A percentile compares a stretch with the other conserved stretches of the same genome.
Evolutionary conservation across 2,888 invertebrate genomes (phyloP).

Genomic region (Tachina grossa): DNA sequence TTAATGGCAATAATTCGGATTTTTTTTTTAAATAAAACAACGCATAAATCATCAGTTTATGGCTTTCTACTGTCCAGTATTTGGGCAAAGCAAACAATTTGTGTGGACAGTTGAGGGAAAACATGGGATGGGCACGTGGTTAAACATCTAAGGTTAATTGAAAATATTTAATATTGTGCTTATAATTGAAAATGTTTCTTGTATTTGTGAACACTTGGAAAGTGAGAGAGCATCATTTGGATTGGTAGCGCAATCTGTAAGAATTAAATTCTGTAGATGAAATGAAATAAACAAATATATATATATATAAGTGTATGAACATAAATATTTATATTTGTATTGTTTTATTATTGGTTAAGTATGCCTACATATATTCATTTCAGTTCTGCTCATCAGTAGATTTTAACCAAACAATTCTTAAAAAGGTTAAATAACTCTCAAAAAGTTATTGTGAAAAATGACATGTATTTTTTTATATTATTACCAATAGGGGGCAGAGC

Average conservation of each 20-base stretch:
- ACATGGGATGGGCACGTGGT: conserved; percentile 73
- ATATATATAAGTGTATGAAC: too few species aligned
- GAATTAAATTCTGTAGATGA: background rate
- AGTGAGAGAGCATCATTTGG: background rate
- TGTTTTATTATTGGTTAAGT: too few species aligned
- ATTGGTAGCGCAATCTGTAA: background rate
- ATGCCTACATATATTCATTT: too few species aligned
- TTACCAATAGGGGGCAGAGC: too few species aligned
- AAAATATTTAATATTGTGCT: conserved; percentile 69
- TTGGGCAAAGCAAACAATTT: conserved; percentile 68
- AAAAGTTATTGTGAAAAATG: too few species aligned
- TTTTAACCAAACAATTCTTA: too few species aligned
- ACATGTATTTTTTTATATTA: too few species aligned
- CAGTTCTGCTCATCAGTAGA: too few species aligned
- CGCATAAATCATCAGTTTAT: conserved; percentile 81
- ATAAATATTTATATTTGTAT: too few species aligned
- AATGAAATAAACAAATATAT: too few species aligned
- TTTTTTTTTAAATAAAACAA: conserved; percentile 79
- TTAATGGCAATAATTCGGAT: conserved; percentile 78
- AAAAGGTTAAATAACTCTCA: too few species aligned
- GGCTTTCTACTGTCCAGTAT: conserved; percentile 58
- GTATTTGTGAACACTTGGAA: conserved; percentile 52
- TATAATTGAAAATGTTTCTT: conserved; percentile 64
- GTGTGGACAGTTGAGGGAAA: conserved; percentile 70
- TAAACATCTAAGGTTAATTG: conserved; percentile 68